These are phyloP conservation scores for Nesometra sesokonis DNA, from an alignment of 35 echinoderm and acorn worm genomes.

Conservation along the genomic window DNA sequence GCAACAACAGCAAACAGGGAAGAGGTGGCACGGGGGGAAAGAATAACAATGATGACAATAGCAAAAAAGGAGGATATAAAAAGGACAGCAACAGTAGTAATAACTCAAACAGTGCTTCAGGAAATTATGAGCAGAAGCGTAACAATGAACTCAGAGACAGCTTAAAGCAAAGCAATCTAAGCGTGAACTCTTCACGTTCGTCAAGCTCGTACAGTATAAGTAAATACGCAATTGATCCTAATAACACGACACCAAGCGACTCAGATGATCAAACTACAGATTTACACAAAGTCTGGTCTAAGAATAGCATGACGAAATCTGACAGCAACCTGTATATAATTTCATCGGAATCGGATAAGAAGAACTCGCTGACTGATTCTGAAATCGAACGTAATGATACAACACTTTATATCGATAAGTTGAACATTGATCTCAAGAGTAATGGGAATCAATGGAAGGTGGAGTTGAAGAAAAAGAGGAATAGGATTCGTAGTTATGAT, in stretches of 20 bases:
- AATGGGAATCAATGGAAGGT: slow-evolving; percentile 40
- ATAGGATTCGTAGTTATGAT: slow-evolving; percentile 53
- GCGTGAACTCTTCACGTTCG: slow-evolving; percentile 81
- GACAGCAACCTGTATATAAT: slow-evolving; percentile 76
- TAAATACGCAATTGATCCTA: slow-evolving; percentile 95
- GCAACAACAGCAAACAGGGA: slow-evolving; percentile 37
- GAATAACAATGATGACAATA: slow-evolving; percentile 27
- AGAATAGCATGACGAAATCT: slow-evolving; percentile 51
- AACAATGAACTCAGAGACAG: slow-evolving; percentile 96
- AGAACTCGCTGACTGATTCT: slow-evolving; percentile 39
- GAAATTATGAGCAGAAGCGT: slow-evolving; percentile 63
- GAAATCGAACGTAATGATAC: slow-evolving; percentile 58
- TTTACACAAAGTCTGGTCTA: slow-evolving; percentile 29
- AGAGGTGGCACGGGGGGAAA: slow-evolving; percentile 20
- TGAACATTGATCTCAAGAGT: slow-evolving; percentile 75
- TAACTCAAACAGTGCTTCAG: slow-evolving; percentile 28
- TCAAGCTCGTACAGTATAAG: slow-evolving; percentile 97
- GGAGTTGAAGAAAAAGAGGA: slow-evolving; percentile 80
- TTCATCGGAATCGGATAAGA: slow-evolving; percentile 42
- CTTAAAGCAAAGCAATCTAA: slow-evolving; percentile 89
- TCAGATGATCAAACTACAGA: slow-evolving; percentile 70
- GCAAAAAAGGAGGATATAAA: slow-evolving; percentile 36
- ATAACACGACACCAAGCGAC: slow-evolving; percentile 90
- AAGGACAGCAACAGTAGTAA: slow-evolving; percentile 27
- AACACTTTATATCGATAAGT: slow-evolving; percentile 44